A percentile compares a stretch with the other conserved stretches of the same genome.
Conservation (phyloP, 2,888 invertebrate genomes). For the Heteropelma amictum region DNA sequence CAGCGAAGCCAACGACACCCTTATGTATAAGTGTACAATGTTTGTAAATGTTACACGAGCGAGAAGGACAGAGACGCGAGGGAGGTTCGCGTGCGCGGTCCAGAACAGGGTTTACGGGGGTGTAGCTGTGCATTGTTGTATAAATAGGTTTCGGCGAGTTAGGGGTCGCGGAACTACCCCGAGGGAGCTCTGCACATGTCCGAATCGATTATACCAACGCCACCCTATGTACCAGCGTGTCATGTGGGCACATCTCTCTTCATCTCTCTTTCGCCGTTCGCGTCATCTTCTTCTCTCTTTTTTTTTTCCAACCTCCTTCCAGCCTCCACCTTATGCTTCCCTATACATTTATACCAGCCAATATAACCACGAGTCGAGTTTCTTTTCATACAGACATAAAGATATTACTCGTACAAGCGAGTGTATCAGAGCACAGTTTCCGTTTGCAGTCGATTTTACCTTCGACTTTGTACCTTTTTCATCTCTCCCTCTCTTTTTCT, state of each 20-base stretch:
- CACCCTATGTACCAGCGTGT: constrained; percentile 49
- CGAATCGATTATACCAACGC: constrained; percentile 76
- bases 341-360: background rate
- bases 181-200: constrained; percentile 78
- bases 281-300: constrained; percentile 13
- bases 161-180: constrained; percentile 76
- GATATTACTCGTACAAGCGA: too few relatives aligned
- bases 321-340: background rate
- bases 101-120: constrained; percentile 74
- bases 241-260: constrained; percentile 56
- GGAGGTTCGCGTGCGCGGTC: constrained; percentile 65
- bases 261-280: constrained; percentile 53
- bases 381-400: too few relatives aligned
- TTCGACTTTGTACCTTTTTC: constrained; percentile 13
- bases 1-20: too few relatives aligned
- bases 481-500: background rate
- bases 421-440: too few relatives aligned
- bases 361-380: background rate
- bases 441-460: background rate
- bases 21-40: background rate
- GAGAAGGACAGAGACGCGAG: constrained; percentile 53
- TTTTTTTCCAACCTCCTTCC: background rate
- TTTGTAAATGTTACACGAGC: background rate
- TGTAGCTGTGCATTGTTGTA: constrained; percentile 76
- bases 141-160: constrained; percentile 78